Conservation (phyloP, 1,140 invertebrate species). For the Colletes gigas region DNA sequence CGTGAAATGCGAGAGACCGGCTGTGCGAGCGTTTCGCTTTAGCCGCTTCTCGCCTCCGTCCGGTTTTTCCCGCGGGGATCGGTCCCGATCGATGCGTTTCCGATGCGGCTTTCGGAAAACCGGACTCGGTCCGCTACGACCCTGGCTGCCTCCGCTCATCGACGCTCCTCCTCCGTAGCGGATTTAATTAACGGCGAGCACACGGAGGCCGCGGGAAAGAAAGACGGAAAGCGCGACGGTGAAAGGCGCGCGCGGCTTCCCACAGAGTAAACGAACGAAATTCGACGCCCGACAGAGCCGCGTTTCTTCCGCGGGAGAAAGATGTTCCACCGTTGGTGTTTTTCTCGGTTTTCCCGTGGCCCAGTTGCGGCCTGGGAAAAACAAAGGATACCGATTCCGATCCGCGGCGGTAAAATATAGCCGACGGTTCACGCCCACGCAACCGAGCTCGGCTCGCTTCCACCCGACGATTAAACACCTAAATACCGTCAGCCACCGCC, state of each 20-base stretch:
- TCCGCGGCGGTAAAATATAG: constrained; percentile 71
- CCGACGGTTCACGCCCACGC: constrained; percentile 71
- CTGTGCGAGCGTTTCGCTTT: constrained; percentile 12
- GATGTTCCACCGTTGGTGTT: constrained; percentile 6
- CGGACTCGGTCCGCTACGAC: neutral
- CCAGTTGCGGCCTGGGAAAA: constrained; percentile 36
- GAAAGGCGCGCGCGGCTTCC: constrained; percentile 14
- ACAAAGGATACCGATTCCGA: constrained; percentile 44
- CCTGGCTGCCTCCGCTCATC: neutral
- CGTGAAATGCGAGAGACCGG: neutral
- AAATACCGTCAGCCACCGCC: constrained; percentile 67
- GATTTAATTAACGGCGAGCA: constrained; percentile 33
- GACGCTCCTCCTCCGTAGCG: neutral
- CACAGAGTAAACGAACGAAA: constrained; percentile 47
- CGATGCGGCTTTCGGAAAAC: constrained; percentile 20
- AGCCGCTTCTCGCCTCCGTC: neutral
- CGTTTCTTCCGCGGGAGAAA: constrained; percentile 33
- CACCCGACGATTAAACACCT: constrained; percentile 72
- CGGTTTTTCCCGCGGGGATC: neutral
- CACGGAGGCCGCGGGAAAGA: neutral
- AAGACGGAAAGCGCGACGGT: neutral
- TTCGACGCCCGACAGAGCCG: constrained; percentile 38
- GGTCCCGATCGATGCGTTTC: constrained; percentile 25
- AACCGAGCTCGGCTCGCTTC: constrained; percentile 52
- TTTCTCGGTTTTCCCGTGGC: constrained; percentile 27